These are phyloP conservation scores for Agrotis exclamationis DNA, from an alignment of 2,888 invertebrate species.

Conservation along the genomic window DNA sequence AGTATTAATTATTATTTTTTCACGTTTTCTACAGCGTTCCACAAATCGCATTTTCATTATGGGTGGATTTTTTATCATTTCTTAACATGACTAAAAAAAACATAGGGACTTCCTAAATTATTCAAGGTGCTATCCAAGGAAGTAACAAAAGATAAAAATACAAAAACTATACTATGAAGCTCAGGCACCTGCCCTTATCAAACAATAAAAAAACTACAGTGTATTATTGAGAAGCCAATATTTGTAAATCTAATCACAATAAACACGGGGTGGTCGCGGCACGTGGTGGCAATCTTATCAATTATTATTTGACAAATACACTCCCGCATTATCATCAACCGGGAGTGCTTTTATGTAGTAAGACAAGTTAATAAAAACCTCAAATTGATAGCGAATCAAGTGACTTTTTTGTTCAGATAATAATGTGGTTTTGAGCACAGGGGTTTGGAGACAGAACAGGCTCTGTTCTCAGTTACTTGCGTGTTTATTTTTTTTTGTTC, in stretches of 20 bases:
- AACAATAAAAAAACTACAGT: conserved; percentile 57
- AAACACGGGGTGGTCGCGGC: conserved; percentile 62
- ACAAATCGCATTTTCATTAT: not conserved
- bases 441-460: not conserved
- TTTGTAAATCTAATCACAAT: conserved; percentile 80
- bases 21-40: too few species aligned
- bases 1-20: conserved; percentile 4
- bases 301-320: conserved; percentile 70
- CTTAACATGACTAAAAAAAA: not conserved
- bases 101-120: not conserved
- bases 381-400: not conserved
- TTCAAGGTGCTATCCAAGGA: conserved; percentile 15
- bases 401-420: not conserved
- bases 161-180: conserved; percentile 46
- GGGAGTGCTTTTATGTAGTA: conserved; percentile 43
- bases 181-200: conserved; percentile 70
- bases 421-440: not conserved
- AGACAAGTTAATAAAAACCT: conserved; percentile 30
- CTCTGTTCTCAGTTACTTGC: too few species aligned
- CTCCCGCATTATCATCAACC: conserved; percentile 59
- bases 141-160: conserved; percentile 49
- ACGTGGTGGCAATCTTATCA: conserved; percentile 76
- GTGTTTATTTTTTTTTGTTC: too few species aligned
- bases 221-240: conserved; percentile 73
- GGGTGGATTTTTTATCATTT: not conserved